phyloP scores from a whole-genome alignment of 2,113 vertebrate species.

The Neotoma lepida region DNA sequence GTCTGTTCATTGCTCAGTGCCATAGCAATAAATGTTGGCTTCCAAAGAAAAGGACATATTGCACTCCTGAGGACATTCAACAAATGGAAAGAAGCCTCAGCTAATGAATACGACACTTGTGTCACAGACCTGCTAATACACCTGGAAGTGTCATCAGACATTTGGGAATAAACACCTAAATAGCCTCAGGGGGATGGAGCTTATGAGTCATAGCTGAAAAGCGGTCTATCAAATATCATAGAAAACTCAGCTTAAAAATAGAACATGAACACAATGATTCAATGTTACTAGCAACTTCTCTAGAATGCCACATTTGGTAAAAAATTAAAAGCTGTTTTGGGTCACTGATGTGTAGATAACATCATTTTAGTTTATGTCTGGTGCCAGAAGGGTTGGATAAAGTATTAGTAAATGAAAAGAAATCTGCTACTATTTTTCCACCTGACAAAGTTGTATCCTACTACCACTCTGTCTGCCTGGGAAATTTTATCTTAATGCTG shows the following conservation, averaged over 20 bases:
- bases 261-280: conserved; percentile 14
- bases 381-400: neutral
- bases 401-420: conserved; percentile 11
- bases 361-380: neutral
- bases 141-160: conserved; percentile 57
- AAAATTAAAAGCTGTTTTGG: neutral
- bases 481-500: neutral
- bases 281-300: neutral
- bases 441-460: neutral
- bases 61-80: conserved; percentile 50
- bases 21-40: conserved; percentile 50
- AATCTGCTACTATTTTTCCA: neutral
- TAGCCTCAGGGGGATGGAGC: neutral
- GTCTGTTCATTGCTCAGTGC: conserved; percentile 40
- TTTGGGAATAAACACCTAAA: conserved; percentile 63
- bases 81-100: conserved; percentile 28
- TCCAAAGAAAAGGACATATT: conserved; percentile 46
- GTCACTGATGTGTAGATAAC: neutral
- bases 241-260: conserved; percentile 64
- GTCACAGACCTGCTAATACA: conserved; percentile 53
- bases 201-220: conserved; percentile 57
- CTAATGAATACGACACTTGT: conserved; percentile 75
- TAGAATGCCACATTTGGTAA: neutral
- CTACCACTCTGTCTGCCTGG: neutral
- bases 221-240: conserved; percentile 47